phyloP scores from a whole-genome alignment of 2,888 invertebrate genomes.

The Plebejus melissa region DNA sequence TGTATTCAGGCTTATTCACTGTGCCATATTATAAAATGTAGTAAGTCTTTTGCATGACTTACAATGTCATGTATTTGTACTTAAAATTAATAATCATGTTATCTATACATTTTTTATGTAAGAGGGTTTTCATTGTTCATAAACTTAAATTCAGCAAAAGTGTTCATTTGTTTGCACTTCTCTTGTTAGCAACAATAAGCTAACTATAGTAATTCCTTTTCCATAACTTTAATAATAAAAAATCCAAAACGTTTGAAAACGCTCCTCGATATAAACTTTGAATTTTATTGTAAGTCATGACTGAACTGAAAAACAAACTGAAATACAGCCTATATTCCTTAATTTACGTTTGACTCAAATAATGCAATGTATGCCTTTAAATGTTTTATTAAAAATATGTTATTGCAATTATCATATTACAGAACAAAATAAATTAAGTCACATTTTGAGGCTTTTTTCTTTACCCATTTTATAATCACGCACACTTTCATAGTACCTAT shows the following conservation, averaged over 20 bases:
- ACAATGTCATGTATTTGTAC: neutral
- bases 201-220: neutral
- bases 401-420: conserved; percentile 55
- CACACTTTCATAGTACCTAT: neutral
- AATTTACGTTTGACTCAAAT: conserved; percentile 20
- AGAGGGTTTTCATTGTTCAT: neutral
- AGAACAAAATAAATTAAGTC: conserved; percentile 71
- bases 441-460: conserved; percentile 44
- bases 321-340: conserved; percentile 1
- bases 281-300: neutral
- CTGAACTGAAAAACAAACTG: conserved; percentile 5
- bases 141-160: neutral
- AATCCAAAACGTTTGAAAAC: neutral
- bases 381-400: conserved; percentile 40
- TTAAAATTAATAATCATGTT: neutral
- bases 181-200: no score
- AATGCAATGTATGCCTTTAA: conserved; percentile 32
- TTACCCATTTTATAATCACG: neutral
- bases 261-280: neutral
- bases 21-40: conserved; percentile 34
- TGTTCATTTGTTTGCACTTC: neutral
- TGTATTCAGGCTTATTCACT: conserved; percentile 32
- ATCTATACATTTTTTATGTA: neutral
- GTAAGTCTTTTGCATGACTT: neutral
- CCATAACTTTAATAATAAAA: neutral